Evolutionary conservation across 2,113 vertebrate species (phyloP).

Genomic region (Andinoacara biseriatus): DNA sequence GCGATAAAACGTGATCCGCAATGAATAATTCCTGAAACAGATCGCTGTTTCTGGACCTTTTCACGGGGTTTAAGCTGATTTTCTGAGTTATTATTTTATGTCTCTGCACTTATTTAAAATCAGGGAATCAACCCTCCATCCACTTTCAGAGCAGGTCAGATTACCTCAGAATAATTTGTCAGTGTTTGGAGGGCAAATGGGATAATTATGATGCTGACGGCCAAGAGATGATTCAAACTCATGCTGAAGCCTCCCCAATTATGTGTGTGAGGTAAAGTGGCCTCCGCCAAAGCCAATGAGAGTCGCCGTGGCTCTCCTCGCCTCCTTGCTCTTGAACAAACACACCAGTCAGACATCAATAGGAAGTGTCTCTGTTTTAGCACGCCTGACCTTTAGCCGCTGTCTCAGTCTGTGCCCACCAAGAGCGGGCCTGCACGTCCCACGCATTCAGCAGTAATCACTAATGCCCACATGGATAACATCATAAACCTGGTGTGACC

Average conservation of each 20-base stretch:
- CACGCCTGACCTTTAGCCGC: constrained; percentile 70
- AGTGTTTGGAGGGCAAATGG: constrained; percentile 60
- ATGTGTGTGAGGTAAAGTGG: constrained; percentile 69
- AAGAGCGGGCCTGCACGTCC: constrained; percentile 44
- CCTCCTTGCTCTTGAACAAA: constrained; percentile 72
- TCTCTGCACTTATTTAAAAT: constrained; percentile 26
- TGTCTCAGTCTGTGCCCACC: constrained; percentile 52
- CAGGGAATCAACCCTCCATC: constrained; percentile 22
- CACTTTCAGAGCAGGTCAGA: constrained; percentile 37
- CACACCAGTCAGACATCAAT: constrained; percentile 67
- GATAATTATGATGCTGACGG: constrained; percentile 65
- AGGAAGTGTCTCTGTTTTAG: constrained; percentile 66
- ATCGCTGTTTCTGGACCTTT: not conserved
- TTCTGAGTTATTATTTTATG: constrained; percentile 31
- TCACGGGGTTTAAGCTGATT: not conserved
- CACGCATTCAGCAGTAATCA: constrained; percentile 65
- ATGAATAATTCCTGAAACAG: not conserved
- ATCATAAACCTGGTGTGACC: constrained; percentile 65
- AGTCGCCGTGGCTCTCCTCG: constrained; percentile 50
- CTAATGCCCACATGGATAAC: constrained; percentile 54
- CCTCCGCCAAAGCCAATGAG: constrained; percentile 60
- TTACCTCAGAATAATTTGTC: constrained; percentile 64
- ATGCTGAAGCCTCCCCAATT: constrained; percentile 63
- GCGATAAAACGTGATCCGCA: not conserved
- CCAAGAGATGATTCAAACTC: constrained; percentile 64